These are phyloP conservation scores for Novumbra hubbsi DNA, from an alignment of 2,797 vertebrate genomes.

Conservation along the genomic window DNA sequence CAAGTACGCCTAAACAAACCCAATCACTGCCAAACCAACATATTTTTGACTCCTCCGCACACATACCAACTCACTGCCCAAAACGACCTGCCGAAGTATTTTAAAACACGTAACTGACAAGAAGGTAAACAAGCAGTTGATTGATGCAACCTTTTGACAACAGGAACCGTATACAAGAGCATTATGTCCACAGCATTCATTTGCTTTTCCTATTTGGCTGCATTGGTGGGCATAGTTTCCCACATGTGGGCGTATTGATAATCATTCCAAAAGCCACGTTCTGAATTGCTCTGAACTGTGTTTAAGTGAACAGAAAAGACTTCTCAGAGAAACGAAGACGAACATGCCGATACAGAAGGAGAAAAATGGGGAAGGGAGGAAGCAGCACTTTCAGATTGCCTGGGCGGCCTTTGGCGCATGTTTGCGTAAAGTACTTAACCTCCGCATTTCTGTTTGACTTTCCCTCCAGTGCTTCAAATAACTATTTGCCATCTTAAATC, in stretches of 20 bases:
- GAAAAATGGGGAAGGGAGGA: background rate
- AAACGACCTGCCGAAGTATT: constrained; percentile 27
- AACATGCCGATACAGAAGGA: background rate
- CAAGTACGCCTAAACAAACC: too few relatives aligned
- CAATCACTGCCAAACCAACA: constrained; percentile 7
- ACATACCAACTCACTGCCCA: constrained; percentile 25
- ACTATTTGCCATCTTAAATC: background rate
- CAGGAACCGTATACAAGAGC: background rate
- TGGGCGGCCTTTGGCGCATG: background rate
- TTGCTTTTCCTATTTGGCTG: background rate
- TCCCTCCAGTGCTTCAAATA: background rate
- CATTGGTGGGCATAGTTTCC: background rate
- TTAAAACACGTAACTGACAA: background rate
- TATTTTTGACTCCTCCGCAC: constrained; percentile 33
- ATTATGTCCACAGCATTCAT: background rate
- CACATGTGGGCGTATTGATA: background rate
- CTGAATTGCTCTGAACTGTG: background rate
- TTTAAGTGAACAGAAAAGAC: background rate
- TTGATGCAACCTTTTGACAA: background rate
- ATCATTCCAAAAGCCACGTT: background rate
- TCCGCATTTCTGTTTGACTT: background rate
- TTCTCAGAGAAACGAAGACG: background rate
- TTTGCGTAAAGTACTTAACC: constrained; percentile 2
- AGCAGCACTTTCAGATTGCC: background rate
- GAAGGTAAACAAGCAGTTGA: background rate